Evolutionary conservation across 2,888 invertebrate species (phyloP).

Genomic region (Cistogaster globosa): DNA sequence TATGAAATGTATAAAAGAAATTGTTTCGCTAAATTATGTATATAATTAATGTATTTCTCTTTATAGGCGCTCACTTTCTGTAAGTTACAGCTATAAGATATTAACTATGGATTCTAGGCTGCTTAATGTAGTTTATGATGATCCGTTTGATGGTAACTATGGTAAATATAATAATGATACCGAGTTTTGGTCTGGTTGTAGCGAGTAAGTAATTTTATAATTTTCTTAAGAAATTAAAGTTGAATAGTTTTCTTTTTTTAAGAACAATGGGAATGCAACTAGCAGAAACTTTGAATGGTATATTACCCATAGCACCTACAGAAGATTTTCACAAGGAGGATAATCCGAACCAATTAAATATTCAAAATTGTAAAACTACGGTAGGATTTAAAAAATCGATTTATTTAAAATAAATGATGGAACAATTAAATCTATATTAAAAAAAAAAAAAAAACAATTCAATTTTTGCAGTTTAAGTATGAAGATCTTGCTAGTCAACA

Average conservation of each 20-base stretch:
- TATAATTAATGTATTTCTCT: not conserved
- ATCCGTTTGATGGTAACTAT: constrained; percentile 81
- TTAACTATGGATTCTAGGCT: constrained; percentile 81
- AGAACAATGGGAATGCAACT: constrained; percentile 78
- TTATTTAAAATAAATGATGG: constrained; percentile 4
- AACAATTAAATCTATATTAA: constrained; percentile 33
- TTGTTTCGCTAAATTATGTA: not conserved
- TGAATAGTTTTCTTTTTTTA: not conserved
- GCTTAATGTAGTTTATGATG: constrained; percentile 82
- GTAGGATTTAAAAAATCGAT: constrained; percentile 73
- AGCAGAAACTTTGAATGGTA: constrained; percentile 81
- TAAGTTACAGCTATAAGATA: constrained; percentile 10
- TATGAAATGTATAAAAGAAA: too few relatives aligned
- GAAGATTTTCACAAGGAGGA: constrained; percentile 75
- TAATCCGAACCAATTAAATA: constrained; percentile 64
- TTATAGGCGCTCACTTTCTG: constrained; percentile 59
- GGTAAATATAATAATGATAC: constrained; percentile 77
- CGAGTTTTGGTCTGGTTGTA: constrained; percentile 80
- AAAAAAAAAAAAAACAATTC: constrained; percentile 23
- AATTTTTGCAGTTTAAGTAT: constrained; percentile 77
- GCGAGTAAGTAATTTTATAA: constrained; percentile 77
- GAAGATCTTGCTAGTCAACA: constrained; percentile 77
- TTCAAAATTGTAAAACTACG: constrained; percentile 77
- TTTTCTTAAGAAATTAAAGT: not conserved
- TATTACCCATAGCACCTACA: constrained; percentile 79